phyloP scores from a whole-genome alignment of 2,113 vertebrate species.

The Petromus typicus region DNA sequence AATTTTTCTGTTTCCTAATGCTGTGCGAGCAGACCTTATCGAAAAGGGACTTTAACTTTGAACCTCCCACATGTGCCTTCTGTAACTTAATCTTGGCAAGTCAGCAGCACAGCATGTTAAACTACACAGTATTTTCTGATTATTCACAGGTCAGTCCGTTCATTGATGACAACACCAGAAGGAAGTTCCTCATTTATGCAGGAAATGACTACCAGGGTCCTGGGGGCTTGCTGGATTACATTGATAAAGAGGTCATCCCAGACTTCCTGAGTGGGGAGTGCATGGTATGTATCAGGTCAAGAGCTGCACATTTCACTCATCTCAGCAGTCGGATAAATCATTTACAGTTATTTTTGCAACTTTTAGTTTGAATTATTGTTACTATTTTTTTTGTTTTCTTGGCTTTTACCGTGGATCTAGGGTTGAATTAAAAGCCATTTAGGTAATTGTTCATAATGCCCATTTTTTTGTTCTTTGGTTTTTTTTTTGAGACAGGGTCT shows the following conservation, averaged over 20 bases:
- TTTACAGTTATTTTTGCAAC: neutral
- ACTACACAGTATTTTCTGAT: rapidly evolving
- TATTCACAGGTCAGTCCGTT: constrained; percentile 94
- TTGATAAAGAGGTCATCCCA: constrained; percentile 94
- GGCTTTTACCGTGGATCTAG: neutral
- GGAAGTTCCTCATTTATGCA: constrained; percentile 98
- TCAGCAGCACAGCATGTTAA: neutral
- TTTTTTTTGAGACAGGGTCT: too few relatives aligned
- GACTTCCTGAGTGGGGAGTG: constrained; percentile 96
- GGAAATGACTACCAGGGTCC: constrained; percentile 97
- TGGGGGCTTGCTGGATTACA: constrained; percentile 96
- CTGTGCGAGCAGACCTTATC: neutral
- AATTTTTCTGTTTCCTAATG: neutral
- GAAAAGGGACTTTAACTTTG: rapidly evolving
- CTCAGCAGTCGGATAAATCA: rapidly evolving
- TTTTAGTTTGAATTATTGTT: neutral
- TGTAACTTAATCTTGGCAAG: neutral
- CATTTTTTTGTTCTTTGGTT: neutral
- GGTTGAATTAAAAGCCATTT: neutral
- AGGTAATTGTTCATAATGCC: neutral
- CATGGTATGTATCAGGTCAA: constrained; percentile 88
- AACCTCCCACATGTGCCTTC: rapidly evolving
- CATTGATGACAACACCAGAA: constrained; percentile 98
- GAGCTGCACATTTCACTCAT: rapidly evolving
- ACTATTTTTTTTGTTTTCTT: neutral